Evolutionary conservation across 2,888 invertebrate genomes (phyloP).

Genomic region (Limnephilus lunatus): DNA sequence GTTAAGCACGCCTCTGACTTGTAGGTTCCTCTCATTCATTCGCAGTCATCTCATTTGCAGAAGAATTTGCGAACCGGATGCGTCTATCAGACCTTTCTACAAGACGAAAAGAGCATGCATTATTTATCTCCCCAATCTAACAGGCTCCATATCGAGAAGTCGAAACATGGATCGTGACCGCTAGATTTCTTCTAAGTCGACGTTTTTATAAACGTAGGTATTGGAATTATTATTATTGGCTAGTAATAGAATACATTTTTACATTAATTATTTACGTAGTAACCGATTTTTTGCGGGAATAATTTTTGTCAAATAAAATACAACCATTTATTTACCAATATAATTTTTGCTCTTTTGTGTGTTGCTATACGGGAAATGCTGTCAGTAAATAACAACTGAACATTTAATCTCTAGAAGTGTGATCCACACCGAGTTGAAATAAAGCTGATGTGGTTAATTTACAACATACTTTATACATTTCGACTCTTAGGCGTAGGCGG

Average conservation of each 20-base stretch:
- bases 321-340: not conserved
- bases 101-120: not conserved
- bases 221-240: not conserved
- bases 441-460: no score
- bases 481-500: no score
- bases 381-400: not conserved
- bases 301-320: not conserved
- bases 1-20: not conserved
- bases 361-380: not conserved
- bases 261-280: not conserved
- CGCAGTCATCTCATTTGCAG: not conserved
- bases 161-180: not conserved
- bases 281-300: not conserved
- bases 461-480: no score
- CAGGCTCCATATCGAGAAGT: not conserved
- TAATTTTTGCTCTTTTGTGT: not conserved
- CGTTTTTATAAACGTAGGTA: not conserved
- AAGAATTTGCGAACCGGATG: not conserved
- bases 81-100: not conserved
- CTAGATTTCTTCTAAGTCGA: not conserved
- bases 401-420: no score
- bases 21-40: not conserved
- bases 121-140: not conserved
- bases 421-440: no score
- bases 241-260: not conserved